Evolutionary conservation across 1,140 invertebrate genomes (phyloP).

Genomic region (Neodiprion pinetum): DNA sequence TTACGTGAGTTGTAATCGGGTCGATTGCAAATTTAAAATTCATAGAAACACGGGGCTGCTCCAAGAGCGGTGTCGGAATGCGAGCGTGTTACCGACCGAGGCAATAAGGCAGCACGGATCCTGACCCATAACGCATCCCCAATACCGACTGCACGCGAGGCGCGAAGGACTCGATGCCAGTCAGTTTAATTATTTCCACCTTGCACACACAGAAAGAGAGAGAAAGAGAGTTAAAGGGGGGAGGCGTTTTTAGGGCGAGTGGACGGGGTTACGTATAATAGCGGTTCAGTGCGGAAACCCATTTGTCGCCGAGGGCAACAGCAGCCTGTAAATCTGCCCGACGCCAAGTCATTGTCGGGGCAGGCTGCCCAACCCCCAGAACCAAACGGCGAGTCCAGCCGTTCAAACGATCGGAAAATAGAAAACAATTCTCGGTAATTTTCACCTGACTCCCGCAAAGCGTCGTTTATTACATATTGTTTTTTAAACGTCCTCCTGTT

Average conservation of each 20-base stretch:
- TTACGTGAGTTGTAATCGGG: not conserved
- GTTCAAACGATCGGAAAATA: too few relatives aligned
- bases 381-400: too few relatives aligned
- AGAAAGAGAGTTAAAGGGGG: not conserved
- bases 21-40: constrained; percentile 6
- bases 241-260: not conserved
- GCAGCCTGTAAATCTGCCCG: not conserved
- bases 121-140: not conserved
- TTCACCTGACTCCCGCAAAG: too few relatives aligned
- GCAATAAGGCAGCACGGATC: not conserved
- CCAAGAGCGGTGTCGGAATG: not conserved
- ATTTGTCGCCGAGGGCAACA: not conserved
- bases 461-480: too few relatives aligned
- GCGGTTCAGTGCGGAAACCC: not conserved
- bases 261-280: not conserved
- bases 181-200: constrained; percentile 3
- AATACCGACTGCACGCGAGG: not conserved
- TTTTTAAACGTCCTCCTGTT: too few relatives aligned
- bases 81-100: not conserved
- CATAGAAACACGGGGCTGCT: not conserved
- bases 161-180: not conserved
- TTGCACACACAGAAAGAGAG: not conserved
- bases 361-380: too few relatives aligned
- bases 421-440: too few relatives aligned
- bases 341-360: not conserved